These are phyloP conservation scores for Piscicola geometra DNA, from an alignment of 2,888 invertebrate genomes.

Conservation along the genomic window DNA sequence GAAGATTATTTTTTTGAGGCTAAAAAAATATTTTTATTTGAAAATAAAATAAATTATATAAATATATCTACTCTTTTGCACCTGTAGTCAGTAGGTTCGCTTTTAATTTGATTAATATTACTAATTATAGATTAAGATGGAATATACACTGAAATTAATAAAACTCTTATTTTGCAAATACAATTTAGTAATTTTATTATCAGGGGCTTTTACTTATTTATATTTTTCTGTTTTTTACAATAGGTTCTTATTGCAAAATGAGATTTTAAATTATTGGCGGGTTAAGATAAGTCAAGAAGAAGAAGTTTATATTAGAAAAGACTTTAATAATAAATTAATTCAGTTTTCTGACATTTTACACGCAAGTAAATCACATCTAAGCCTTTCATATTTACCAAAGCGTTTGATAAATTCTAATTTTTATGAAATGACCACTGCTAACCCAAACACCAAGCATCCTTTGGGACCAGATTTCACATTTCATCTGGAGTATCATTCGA, in stretches of 20 bases:
- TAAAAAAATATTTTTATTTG: not conserved
- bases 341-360: not conserved
- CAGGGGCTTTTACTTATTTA: not conserved
- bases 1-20: not conserved
- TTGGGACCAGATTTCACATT: slow-evolving; percentile 45
- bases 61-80: not conserved
- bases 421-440: slow-evolving; percentile 43
- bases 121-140: too few relatives aligned
- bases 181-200: too few relatives aligned
- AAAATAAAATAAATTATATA: too few relatives aligned
- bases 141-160: too few relatives aligned
- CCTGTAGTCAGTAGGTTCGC: too few relatives aligned
- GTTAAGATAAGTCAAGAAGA: not conserved
- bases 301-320: not conserved
- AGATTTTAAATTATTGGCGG: not conserved
- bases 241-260: not conserved
- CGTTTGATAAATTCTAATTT: slow-evolving; percentile 27
- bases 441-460: slow-evolving; percentile 42
- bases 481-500: slow-evolving; percentile 40
- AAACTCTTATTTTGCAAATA: too few relatives aligned
- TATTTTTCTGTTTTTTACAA: not conserved
- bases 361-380: not conserved
- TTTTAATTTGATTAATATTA: too few relatives aligned
- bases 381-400: slow-evolving; percentile 8
- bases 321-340: not conserved